phyloP scores from a whole-genome alignment of 2,113 vertebrate species.

The Agapornis roseicollis region DNA sequence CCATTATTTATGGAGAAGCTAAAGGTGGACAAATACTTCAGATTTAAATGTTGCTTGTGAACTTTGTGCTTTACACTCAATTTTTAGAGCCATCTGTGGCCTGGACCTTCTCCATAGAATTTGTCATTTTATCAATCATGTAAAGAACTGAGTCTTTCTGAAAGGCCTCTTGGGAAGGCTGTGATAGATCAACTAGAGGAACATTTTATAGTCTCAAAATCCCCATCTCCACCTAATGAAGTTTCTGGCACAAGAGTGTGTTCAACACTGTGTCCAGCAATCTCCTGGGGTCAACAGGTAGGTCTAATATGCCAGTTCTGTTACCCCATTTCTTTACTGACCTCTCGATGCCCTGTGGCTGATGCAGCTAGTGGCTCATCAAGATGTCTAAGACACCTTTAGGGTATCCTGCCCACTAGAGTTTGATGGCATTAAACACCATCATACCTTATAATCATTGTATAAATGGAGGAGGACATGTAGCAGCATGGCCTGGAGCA shows the following conservation, averaged over 20 bases:
- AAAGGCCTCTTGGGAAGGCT: not conserved
- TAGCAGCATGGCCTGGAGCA: not conserved
- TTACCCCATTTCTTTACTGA: not conserved
- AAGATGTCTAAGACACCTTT: not conserved
- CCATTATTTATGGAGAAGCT: not conserved
- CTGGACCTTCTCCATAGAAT: not conserved
- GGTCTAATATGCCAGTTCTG: not conserved
- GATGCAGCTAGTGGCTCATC: not conserved
- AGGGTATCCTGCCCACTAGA: not conserved
- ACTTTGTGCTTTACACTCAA: not conserved
- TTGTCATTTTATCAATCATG: not conserved
- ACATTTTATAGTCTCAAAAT: not conserved
- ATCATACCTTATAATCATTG: not conserved
- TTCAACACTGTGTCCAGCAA: not conserved
- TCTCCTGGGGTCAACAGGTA: rapidly evolving
- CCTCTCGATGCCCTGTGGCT: not conserved
- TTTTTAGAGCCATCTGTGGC: not conserved
- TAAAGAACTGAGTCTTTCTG: not conserved
- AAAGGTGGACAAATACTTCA: not conserved
- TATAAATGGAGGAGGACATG: not conserved
- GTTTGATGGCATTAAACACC: not conserved
- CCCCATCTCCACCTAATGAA: not conserved
- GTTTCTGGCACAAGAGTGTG: not conserved
- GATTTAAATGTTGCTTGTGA: not conserved
- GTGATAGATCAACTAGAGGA: not conserved